Evolutionary conservation across 2,113 vertebrate genomes (phyloP).

Genomic region (Riparia riparia): DNA sequence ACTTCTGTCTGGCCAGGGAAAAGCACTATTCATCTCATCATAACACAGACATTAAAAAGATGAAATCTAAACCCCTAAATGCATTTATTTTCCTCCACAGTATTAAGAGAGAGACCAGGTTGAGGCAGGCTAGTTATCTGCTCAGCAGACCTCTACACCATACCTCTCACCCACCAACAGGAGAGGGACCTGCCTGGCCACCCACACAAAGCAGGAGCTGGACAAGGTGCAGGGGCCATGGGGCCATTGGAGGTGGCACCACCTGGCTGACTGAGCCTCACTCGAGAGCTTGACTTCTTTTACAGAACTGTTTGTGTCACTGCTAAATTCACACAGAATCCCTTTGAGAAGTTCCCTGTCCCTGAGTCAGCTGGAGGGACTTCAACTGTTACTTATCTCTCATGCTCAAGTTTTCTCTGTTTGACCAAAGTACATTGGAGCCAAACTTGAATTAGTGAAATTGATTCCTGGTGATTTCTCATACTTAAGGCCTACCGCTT

Average conservation of each 20-base stretch:
- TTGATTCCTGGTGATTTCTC: neutral
- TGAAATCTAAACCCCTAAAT: neutral
- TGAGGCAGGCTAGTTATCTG: neutral
- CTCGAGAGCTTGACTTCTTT: neutral
- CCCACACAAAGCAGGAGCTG: neutral
- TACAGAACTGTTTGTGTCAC: neutral
- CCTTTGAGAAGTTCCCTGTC: neutral
- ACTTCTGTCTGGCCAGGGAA: accelerated
- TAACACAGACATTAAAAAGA: neutral
- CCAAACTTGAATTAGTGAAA: neutral
- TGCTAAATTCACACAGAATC: neutral
- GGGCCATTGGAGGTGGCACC: neutral
- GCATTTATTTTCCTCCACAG: neutral
- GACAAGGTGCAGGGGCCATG: accelerated
- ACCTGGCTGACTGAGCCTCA: neutral
- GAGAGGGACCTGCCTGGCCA: neutral
- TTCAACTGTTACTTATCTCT: neutral
- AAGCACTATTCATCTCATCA: neutral
- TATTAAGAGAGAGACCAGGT: neutral
- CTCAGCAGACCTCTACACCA: neutral
- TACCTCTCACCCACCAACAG: neutral
- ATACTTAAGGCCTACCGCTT: neutral
- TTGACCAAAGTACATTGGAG: neutral
- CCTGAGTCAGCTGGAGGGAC: neutral
- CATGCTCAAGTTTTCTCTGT: neutral